Percentiles rank a stretch among this genome's conserved stretches.
Conservation (phyloP, 2,797 vertebrate species). For the Lutjanus argentimaculatus region DNA sequence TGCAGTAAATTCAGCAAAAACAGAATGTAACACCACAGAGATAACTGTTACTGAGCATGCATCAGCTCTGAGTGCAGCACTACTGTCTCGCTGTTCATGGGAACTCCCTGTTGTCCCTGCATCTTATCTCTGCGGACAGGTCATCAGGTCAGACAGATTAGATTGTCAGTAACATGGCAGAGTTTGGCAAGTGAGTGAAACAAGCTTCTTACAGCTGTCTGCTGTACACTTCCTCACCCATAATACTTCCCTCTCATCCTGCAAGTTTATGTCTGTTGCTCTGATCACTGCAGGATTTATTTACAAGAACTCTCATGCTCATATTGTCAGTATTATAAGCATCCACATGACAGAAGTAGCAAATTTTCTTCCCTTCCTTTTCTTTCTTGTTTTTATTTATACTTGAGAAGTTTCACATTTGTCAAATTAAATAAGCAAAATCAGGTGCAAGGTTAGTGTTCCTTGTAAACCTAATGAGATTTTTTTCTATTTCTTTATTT, state of each 20-base stretch:
- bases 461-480: not conserved
- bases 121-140: slow-evolving; percentile 73
- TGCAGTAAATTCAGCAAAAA: not conserved
- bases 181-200: slow-evolving; percentile 76
- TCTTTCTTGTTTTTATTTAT: not conserved
- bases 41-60: slow-evolving; percentile 5
- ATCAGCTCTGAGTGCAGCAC: slow-evolving; percentile 32
- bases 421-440: not conserved
- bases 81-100: slow-evolving; percentile 15
- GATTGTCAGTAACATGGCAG: slow-evolving; percentile 72
- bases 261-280: not conserved
- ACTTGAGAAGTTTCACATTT: not conserved
- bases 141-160: slow-evolving; percentile 82
- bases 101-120: slow-evolving; percentile 60
- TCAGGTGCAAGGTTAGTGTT: not conserved
- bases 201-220: slow-evolving; percentile 71
- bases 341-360: not conserved
- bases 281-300: not conserved
- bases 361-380: not conserved
- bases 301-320: not conserved
- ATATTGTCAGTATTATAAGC: not conserved
- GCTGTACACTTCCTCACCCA: slow-evolving; percentile 47
- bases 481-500: too few relatives aligned
- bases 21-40: not conserved
- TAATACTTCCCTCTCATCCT: slow-evolving; percentile 9